phyloP scores from a whole-genome alignment of 2,113 vertebrate species.

The Pardalotus punctatus region DNA sequence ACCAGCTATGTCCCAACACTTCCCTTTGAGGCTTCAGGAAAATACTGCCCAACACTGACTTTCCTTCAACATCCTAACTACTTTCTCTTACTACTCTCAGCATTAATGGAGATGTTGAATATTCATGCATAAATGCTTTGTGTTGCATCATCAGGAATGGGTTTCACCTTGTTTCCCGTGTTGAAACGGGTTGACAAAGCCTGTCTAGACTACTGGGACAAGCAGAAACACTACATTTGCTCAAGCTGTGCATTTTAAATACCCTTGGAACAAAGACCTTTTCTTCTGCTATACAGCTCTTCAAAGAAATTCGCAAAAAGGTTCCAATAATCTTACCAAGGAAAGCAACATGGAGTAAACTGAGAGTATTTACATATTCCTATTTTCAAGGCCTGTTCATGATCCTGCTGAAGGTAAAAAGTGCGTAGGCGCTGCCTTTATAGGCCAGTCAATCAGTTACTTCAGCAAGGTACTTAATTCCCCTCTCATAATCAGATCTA shows the following conservation, averaged over 20 bases:
- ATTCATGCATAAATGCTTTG: not conserved
- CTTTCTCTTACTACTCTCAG: not conserved
- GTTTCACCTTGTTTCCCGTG: not conserved
- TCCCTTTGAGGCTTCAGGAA: not conserved
- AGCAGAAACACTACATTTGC: not conserved
- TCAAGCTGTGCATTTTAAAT: not conserved
- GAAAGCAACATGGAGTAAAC: not conserved
- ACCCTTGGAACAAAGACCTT: not conserved
- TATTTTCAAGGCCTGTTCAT: not conserved
- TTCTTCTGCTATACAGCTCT: not conserved
- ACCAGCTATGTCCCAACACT: not conserved
- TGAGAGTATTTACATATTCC: not conserved
- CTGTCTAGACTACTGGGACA: not conserved
- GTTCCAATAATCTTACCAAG: not conserved
- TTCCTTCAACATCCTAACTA: not conserved
- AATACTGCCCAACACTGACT: not conserved
- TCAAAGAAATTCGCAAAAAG: not conserved
- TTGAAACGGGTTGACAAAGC: not conserved
- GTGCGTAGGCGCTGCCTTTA: accelerated
- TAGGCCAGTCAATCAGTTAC: slow-evolving; percentile 19
- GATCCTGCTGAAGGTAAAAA: not conserved
- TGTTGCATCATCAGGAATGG: not conserved
- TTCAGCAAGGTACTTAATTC: slow-evolving; percentile 50
- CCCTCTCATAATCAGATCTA: slow-evolving; percentile 37
- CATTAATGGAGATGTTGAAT: not conserved